phyloP scores from a whole-genome alignment of 1,140 invertebrate genomes.

The Drosophila parabipectinata region DNA sequence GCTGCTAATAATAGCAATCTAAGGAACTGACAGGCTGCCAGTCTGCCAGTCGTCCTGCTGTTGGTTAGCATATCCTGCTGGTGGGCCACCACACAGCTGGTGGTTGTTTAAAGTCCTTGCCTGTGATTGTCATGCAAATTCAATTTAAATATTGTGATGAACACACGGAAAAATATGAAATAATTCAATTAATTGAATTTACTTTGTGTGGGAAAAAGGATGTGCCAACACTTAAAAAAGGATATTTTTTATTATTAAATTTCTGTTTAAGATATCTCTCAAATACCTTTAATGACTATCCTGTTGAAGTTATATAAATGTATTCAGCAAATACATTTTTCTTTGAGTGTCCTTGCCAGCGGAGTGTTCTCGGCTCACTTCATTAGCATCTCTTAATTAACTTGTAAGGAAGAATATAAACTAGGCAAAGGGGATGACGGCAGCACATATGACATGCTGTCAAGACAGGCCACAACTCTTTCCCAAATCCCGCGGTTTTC shows the following conservation, averaged over 20 bases:
- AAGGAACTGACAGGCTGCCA: conserved; percentile 21
- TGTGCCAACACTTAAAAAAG: background rate
- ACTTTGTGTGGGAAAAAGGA: background rate
- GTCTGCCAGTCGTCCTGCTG: conserved; percentile 12
- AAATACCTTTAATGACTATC: no score
- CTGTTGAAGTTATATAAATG: no score
- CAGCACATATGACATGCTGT: conserved; percentile 39
- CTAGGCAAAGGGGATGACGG: conserved; percentile 12
- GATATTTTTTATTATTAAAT: no score
- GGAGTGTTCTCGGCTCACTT: conserved; percentile 34
- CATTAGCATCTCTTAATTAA: conserved; percentile 81
- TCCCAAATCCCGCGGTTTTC: conserved; percentile 49
- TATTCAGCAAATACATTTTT: background rate
- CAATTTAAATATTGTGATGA: conserved; percentile 70
- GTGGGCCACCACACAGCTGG: conserved; percentile 20
- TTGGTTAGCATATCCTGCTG: conserved; percentile 19
- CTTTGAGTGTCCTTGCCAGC: conserved; percentile 2
- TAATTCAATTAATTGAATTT: conserved; percentile 21
- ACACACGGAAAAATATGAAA: conserved; percentile 11
- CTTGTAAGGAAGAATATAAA: conserved; percentile 37
- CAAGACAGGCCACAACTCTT: conserved; percentile 54
- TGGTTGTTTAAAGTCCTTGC: conserved; percentile 28
- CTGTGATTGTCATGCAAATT: conserved; percentile 76
- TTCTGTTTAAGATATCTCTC: no score
- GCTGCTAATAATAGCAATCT: conserved; percentile 67